These are phyloP conservation scores for Spisula subtruncata DNA, from an alignment of 2,888 invertebrate genomes.

Conservation along the genomic window DNA sequence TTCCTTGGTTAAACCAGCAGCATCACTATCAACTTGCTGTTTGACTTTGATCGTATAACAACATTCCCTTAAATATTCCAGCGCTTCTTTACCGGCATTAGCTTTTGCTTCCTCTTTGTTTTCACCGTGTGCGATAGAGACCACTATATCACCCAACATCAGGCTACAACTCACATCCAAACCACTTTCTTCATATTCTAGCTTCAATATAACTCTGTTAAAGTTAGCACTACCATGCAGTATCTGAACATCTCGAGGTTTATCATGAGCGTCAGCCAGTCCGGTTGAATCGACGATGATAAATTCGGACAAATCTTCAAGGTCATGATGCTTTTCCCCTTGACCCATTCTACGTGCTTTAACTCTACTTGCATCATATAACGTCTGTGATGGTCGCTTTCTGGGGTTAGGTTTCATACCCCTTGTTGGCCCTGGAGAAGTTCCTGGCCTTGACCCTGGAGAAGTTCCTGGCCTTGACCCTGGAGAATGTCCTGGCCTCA, in stretches of 20 bases:
- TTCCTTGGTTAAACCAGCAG: constrained; percentile 77
- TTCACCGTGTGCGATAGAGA: constrained; percentile 73
- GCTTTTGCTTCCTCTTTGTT: constrained; percentile 77
- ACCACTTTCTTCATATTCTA: constrained; percentile 71
- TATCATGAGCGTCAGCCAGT: constrained; percentile 47
- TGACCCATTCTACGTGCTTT: constrained; percentile 9
- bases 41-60: constrained; percentile 85
- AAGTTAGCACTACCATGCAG: constrained; percentile 81
- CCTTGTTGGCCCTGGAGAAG: not conserved
- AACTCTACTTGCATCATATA: constrained; percentile 9
- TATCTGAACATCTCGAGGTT: constrained; percentile 68
- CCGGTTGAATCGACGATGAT: constrained; percentile 76
- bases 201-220: constrained; percentile 80
- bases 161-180: constrained; percentile 74
- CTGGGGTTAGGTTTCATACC: not conserved
- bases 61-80: constrained; percentile 76
- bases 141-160: constrained; percentile 74
- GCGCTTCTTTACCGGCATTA: constrained; percentile 75
- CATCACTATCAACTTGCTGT: constrained; percentile 78
- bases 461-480: not conserved
- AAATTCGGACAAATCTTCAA: constrained; percentile 76
- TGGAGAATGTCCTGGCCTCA: not conserved
- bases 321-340: not conserved
- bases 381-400: constrained; percentile 23
- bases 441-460: not conserved